Evolutionary conservation across 2,797 vertebrate species (phyloP).

Genomic region (Melanotaenia trifasciata): DNA sequence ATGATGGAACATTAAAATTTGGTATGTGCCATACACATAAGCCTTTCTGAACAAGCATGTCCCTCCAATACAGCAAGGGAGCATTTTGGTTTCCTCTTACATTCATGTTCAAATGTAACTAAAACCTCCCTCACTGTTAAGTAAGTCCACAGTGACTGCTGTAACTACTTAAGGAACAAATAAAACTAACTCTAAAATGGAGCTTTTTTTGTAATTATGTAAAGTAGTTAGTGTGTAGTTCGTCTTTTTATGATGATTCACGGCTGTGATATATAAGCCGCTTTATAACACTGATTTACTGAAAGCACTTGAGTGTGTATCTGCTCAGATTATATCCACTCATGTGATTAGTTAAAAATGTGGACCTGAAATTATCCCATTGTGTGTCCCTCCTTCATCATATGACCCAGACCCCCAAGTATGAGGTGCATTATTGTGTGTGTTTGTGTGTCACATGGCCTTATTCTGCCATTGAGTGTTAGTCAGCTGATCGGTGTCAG

Average conservation of each 20-base stretch:
- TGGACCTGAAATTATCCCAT: constrained; percentile 58
- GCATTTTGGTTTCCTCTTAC: background rate
- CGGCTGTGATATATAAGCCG: background rate
- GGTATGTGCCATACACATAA: background rate
- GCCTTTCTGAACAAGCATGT: background rate
- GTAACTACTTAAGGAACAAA: background rate
- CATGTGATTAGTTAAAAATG: constrained; percentile 65
- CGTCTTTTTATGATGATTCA: background rate
- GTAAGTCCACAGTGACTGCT: background rate
- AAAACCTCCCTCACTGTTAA: background rate
- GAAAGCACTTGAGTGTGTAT: constrained; percentile 40
- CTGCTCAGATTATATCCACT: constrained; percentile 51
- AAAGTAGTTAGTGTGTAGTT: constrained; percentile 1
- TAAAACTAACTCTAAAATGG: background rate
- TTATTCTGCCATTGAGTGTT: constrained; percentile 67
- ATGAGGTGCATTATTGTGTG: constrained; percentile 20
- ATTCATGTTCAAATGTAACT: background rate
- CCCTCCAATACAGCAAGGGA: background rate
- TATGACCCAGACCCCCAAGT: constrained; percentile 71
- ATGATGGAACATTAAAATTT: background rate
- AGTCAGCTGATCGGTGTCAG: constrained; percentile 73
- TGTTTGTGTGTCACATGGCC: constrained; percentile 74
- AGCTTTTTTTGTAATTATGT: background rate
- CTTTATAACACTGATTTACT: constrained; percentile 19
- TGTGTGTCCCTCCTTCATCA: constrained; percentile 64